These are phyloP conservation scores for Drosophila nigromelanica DNA, from an alignment of 1,140 invertebrate species.

Conservation along the genomic window DNA sequence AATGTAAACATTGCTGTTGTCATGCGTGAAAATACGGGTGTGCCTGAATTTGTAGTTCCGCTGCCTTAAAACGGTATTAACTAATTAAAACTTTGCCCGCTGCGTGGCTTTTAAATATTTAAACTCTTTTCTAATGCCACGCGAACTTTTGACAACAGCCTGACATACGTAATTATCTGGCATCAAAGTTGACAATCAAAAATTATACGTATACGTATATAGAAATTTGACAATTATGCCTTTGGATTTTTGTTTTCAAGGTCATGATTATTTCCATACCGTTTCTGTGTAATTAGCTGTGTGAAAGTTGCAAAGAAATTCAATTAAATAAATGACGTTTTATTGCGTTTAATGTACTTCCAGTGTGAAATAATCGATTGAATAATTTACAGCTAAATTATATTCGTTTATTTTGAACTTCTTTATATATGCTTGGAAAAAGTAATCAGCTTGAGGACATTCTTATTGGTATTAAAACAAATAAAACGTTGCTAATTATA, in stretches of 20 bases:
- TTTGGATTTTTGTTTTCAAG: not conserved
- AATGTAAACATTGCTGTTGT: conserved; percentile 60
- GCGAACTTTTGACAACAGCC: conserved; percentile 33
- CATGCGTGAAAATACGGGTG: conserved; percentile 1
- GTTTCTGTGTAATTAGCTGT: no score
- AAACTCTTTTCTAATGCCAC: not conserved
- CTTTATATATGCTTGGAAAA: no score
- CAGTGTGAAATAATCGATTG: not conserved
- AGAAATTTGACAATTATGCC: not conserved
- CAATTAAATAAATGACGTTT: conserved; percentile 6
- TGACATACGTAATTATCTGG: conserved; percentile 28
- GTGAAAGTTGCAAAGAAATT: not conserved
- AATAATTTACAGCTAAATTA: not conserved
- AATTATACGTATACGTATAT: not conserved
- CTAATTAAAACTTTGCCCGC: conserved; percentile 26
- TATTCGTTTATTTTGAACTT: no score
- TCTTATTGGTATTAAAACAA: no score
- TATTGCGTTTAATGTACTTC: not conserved
- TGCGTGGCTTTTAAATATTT: conserved; percentile 18
- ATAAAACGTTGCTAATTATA: no score
- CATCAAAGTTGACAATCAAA: not conserved
- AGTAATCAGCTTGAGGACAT: no score
- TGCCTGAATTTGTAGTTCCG: not conserved
- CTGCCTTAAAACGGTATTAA: conserved; percentile 6
- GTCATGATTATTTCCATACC: no score